Conservation (phyloP, 2,797 vertebrate species). For the Amphiprion clarkii region DNA sequence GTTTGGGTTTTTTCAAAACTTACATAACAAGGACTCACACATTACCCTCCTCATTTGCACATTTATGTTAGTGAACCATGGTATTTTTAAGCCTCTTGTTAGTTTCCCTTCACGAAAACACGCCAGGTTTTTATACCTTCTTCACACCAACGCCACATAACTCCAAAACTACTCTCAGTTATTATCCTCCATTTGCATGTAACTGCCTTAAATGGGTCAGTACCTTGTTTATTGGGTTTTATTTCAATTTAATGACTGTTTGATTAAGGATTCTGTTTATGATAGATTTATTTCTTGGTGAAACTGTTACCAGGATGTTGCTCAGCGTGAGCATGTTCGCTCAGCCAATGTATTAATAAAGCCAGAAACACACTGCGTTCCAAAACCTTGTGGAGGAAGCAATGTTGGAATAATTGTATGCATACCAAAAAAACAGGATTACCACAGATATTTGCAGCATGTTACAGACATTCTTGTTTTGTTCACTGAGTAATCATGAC, state of each 20-base stretch:
- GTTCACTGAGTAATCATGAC: background rate
- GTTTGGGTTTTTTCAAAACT: background rate
- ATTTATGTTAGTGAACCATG: constrained; percentile 5
- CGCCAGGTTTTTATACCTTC: constrained; percentile 1
- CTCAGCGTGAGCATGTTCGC: background rate
- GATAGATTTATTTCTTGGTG: background rate
- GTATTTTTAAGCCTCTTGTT: constrained; percentile 42
- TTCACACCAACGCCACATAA: background rate
- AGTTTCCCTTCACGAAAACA: constrained; percentile 22
- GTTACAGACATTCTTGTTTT: background rate
- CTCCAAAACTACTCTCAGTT: background rate
- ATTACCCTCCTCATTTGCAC: constrained; percentile 39
- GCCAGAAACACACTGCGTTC: background rate
- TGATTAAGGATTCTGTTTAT: background rate
- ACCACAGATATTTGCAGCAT: too few species aligned
- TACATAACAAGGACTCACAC: background rate
- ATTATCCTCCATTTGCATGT: background rate
- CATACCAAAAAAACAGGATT: background rate
- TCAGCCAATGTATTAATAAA: background rate
- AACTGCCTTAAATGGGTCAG: background rate
- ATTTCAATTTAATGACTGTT: background rate
- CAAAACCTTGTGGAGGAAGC: background rate
- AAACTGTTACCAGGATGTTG: background rate
- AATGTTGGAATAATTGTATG: background rate
- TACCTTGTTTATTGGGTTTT: background rate